Percentiles rank a stretch among this genome's conserved stretches.
These are phyloP conservation scores for Maniola hyperantus DNA, from an alignment of 2,888 invertebrate genomes.

Conservation along the genomic window DNA sequence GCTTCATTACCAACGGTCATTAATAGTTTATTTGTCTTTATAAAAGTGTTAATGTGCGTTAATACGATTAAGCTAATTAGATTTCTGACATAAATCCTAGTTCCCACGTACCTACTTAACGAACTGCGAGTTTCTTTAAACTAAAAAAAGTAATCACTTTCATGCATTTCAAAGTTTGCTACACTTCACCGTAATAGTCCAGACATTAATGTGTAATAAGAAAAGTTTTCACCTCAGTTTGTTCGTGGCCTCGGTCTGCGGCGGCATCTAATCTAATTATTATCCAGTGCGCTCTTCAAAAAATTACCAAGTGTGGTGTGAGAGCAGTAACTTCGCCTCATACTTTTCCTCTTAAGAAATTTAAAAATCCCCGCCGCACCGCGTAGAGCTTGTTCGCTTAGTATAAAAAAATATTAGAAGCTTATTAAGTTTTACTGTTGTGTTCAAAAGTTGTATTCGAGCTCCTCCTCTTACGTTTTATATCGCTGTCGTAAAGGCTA, in stretches of 20 bases:
- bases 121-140: slow-evolving; percentile 25
- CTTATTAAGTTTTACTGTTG: slow-evolving; percentile 24
- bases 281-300: slow-evolving; percentile 65
- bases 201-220: slow-evolving; percentile 45
- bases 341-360: slow-evolving; percentile 53
- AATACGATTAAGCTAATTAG: slow-evolving; percentile 37
- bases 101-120: background rate
- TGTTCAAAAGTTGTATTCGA: slow-evolving; percentile 19
- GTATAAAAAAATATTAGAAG: slow-evolving; percentile 23
- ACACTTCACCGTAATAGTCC: slow-evolving; percentile 43
- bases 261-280: slow-evolving; percentile 73
- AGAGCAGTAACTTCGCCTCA: slow-evolving; percentile 61
- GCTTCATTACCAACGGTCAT: background rate
- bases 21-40: background rate
- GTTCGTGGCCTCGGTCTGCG: slow-evolving; percentile 48
- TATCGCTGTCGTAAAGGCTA: slow-evolving; percentile 39
- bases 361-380: slow-evolving; percentile 33
- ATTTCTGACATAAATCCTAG: slow-evolving; percentile 22
- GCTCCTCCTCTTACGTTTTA: slow-evolving; percentile 29
- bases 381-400: slow-evolving; percentile 16
- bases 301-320: slow-evolving; percentile 58
- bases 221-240: slow-evolving; percentile 39
- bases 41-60: slow-evolving; percentile 14
- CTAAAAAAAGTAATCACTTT: slow-evolving; percentile 30
- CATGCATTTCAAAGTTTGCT: slow-evolving; percentile 41